These are phyloP conservation scores for Gadus macrocephalus DNA, from an alignment of 2,113 vertebrate genomes.

Conservation along the genomic window DNA sequence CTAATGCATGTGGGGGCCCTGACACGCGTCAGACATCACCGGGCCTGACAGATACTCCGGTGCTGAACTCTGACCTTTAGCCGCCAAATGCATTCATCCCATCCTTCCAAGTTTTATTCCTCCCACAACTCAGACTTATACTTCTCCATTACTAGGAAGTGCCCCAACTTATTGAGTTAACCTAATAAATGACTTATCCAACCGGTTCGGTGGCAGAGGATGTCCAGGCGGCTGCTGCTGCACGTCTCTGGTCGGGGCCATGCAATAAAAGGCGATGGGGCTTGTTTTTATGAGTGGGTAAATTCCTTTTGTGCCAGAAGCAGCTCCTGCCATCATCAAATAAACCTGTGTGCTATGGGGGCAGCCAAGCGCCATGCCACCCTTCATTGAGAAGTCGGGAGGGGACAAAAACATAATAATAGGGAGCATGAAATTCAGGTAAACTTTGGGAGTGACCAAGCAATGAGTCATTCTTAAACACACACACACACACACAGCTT, in stretches of 20 bases:
- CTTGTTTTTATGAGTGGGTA: conserved; percentile 53
- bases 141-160: too few species aligned
- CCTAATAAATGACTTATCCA: too few species aligned
- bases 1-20: too few species aligned
- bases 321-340: conserved; percentile 31
- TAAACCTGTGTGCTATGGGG: conserved; percentile 18
- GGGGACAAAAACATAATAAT: conserved; percentile 10
- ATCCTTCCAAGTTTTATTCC: not conserved
- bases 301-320: conserved; percentile 54
- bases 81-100: conserved; percentile 9
- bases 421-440: conserved; percentile 23
- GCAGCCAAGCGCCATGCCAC: conserved; percentile 14
- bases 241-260: not conserved
- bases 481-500: too few species aligned
- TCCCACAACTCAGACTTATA: too few species aligned
- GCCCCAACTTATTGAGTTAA: too few species aligned
- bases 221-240: too few species aligned
- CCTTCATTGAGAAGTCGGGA: conserved; percentile 12
- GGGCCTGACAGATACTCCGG: conserved; percentile 16
- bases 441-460: conserved; percentile 1
- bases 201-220: too few species aligned
- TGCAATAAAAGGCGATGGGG: conserved; percentile 57
- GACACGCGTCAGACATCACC: conserved; percentile 20
- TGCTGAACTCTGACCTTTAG: conserved; percentile 17
- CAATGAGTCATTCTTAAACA: not conserved